Base-by-base conservation (phyloP, 2,113 vertebrate genomes). In the Heptranchias perlo region DNA sequence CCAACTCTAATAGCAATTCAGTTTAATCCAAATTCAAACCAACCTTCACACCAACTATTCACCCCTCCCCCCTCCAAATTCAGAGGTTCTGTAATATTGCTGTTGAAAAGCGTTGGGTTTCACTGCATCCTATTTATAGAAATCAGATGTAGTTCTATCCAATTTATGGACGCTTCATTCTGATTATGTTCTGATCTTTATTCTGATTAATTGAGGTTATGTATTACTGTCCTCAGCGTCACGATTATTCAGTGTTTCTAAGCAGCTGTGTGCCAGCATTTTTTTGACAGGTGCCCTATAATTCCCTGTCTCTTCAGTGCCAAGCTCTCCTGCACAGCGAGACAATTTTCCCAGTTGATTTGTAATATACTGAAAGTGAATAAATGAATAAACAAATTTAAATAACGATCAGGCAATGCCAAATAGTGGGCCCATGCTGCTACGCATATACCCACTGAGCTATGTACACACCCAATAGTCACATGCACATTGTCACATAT, bases 321-420 rank as follows among this genome's bases (percentile, higher is more conserved):
- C n/a, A 92, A 92, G 6, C 31, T 35, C 35, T 62, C 89, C 58
- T 18, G 54, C 58, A 62, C 35, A 54, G 23, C 25, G 11, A 52
- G 86, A 91, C 86, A 58, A 89, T 58, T 58, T 91, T 91, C 86
- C 52, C 11, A 91, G 49, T 35, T 91, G 86, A 91, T 58, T 23
- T 92, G 14, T 16, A 92, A 62, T 39, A 92, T 92, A n/a, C 14
- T 62, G 35, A 92, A 92, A 62, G 14, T 6, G 3, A 92, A 62
- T 62, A 39, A 62, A 39, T 39, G 54, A 39, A 62, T 92, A 62
- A 92, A 62, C 54, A 62, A 39, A n/a, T 39, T 62, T 61, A 62
- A 62, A 21, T 62, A 92, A 23, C 21, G 14, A 62, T 62, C 16
- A 62, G 89, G n/a, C 58, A 91, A 54, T 91, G 52, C 28, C 86